Percentiles rank a stretch among this genome's conserved stretches.
Evolutionary conservation across 2,797 vertebrate species (phyloP).

Genomic region (Smutsia gigantea): DNA sequence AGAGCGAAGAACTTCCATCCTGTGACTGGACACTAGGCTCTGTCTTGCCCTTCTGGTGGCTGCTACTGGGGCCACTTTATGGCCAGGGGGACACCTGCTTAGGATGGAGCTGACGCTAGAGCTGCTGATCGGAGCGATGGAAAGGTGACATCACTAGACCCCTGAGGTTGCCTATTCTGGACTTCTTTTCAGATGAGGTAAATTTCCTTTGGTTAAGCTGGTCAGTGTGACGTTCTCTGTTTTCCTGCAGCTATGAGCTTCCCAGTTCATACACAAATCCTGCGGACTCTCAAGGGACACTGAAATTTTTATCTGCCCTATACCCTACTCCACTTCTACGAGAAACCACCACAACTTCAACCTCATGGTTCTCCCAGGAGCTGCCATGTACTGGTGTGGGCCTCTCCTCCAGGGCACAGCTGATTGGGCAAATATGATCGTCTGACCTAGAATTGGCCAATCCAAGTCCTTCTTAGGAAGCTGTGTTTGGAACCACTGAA

Average conservation of each 20-base stretch:
- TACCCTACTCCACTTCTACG: not conserved
- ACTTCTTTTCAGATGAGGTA: too few relatives aligned
- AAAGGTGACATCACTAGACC: not conserved
- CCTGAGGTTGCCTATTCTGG: too few relatives aligned
- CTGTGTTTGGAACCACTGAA: not conserved
- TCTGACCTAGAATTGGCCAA: not conserved
- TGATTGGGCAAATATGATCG: not conserved
- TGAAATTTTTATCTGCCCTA: not conserved
- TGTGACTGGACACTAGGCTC: not conserved
- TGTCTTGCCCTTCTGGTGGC: not conserved
- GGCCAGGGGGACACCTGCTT: not conserved
- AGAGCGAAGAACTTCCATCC: not conserved
- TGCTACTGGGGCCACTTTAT: not conserved
- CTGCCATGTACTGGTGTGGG: not conserved
- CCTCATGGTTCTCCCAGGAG: not conserved
- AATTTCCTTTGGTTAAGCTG: not conserved
- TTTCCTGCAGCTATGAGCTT: not conserved
- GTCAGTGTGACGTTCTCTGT: not conserved
- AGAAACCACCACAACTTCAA: not conserved
- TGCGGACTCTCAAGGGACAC: not conserved
- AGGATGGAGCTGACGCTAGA: not conserved
- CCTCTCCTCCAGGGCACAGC: not conserved
- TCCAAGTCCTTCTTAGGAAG: not conserved
- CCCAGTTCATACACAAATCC: not conserved
- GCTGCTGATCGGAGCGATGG: fast-evolving